A percentile compares a stretch with the other conserved stretches of the same genome.
Evolutionary conservation across 2,888 invertebrate species (phyloP).

Genomic region (Autographa pulchrina): DNA sequence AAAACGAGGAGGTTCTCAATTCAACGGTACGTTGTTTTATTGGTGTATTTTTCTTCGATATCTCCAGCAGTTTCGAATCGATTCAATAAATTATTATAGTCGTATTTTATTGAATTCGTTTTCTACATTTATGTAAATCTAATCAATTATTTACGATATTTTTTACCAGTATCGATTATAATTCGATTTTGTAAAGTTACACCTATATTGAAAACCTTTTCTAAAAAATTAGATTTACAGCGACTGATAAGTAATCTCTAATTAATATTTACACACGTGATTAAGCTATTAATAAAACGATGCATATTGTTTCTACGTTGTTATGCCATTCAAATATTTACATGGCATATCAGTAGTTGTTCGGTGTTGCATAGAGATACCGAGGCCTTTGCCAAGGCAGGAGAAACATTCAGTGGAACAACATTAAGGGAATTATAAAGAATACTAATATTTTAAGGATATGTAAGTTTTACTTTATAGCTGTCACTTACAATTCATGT

Average conservation of each 20-base stretch:
- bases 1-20: too few species aligned
- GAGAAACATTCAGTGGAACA: background rate
- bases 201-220: too few species aligned
- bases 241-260: constrained; percentile 1
- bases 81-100: too few species aligned
- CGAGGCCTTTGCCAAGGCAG: constrained; percentile 40
- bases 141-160: too few species aligned
- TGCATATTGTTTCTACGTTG: constrained; percentile 38
- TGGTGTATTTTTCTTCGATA: too few species aligned
- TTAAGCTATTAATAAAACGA: constrained; percentile 40
- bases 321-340: constrained; percentile 40
- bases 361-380: constrained; percentile 36
- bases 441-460: constrained; percentile 1
- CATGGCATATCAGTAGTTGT: constrained; percentile 17
- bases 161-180: too few species aligned
- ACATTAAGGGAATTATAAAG: background rate
- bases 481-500: background rate
- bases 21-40: too few species aligned
- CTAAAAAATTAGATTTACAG: background rate
- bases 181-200: too few species aligned
- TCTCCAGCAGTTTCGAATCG: too few species aligned
- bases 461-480: background rate
- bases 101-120: too few species aligned
- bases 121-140: too few species aligned
- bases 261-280: constrained; percentile 26